Conservation (phyloP, 35 echinoderm and acorn worm genomes). For the Apostichopus californicus region DNA sequence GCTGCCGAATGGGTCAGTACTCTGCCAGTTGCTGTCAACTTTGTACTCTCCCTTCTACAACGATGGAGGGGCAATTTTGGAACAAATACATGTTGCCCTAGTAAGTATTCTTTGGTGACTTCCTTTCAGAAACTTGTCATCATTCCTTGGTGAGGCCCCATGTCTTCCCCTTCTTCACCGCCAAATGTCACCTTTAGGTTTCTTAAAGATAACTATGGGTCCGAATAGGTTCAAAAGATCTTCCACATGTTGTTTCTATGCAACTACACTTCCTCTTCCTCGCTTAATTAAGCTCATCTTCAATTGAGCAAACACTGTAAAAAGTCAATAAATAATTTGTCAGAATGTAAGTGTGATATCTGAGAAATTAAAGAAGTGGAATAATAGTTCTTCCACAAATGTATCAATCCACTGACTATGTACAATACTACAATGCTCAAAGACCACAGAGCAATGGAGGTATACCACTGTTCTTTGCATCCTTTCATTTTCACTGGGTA, state of each 20-base stretch:
- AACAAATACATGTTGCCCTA: neutral
- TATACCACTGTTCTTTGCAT: too few species aligned
- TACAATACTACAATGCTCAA: too few species aligned
- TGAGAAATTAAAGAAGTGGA: too few species aligned
- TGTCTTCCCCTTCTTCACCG: neutral
- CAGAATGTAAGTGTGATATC: too few species aligned
- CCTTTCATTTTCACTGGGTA: too few species aligned
- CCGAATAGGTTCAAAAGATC: neutral
- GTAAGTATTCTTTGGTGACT: neutral
- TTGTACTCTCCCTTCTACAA: neutral
- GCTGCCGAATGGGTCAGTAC: neutral
- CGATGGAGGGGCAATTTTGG: neutral
- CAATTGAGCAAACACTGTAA: neutral
- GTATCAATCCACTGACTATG: too few species aligned
- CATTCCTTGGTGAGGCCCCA: neutral
- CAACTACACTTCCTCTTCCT: neutral
- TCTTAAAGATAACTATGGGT: neutral
- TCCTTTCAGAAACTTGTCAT: neutral
- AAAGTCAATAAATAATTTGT: too few species aligned
- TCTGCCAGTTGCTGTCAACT: neutral
- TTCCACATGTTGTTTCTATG: neutral
- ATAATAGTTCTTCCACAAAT: too few species aligned
- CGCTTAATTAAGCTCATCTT: constrained; percentile 15
- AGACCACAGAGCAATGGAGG: too few species aligned
- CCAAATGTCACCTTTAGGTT: neutral